Conservation (phyloP, 2,888 invertebrate species). For the Acrocyrtus sp. region DNA sequence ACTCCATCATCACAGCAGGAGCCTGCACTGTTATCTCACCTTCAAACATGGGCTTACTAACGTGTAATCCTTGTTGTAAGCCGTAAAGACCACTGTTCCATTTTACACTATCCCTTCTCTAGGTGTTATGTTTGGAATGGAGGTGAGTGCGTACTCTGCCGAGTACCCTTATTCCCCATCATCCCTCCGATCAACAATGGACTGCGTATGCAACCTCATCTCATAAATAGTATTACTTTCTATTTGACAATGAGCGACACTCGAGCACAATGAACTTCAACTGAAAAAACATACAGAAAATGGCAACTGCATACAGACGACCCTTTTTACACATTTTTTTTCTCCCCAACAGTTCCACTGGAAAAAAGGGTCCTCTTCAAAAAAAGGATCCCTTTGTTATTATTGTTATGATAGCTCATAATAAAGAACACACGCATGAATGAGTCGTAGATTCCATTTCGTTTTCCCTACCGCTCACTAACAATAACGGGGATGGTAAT, state of each 20-base stretch:
- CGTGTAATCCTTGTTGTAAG: constrained; percentile 39
- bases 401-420: constrained; percentile 41
- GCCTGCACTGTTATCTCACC: constrained; percentile 29
- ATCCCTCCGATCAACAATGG: no score
- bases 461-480: no score
- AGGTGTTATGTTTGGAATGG: background rate
- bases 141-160: background rate
- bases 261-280: constrained; percentile 35
- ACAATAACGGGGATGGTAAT: no score
- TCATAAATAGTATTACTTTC: constrained; percentile 15
- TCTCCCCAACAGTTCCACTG: background rate
- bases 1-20: constrained; percentile 34
- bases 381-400: constrained; percentile 38
- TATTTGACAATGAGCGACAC: constrained; percentile 32
- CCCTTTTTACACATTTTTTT: constrained; percentile 1
- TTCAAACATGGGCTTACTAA: constrained; percentile 26
- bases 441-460: no score
- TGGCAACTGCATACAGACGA: background rate
- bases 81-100: constrained; percentile 11
- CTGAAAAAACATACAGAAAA: constrained; percentile 7
- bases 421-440: constrained; percentile 41
- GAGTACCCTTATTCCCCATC: constrained; percentile 8
- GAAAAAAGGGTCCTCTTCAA: constrained; percentile 25
- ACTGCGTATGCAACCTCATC: no score
- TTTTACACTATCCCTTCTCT: background rate